Conservation (phyloP, 1,140 invertebrate species). For the Bombus polaris region DNA sequence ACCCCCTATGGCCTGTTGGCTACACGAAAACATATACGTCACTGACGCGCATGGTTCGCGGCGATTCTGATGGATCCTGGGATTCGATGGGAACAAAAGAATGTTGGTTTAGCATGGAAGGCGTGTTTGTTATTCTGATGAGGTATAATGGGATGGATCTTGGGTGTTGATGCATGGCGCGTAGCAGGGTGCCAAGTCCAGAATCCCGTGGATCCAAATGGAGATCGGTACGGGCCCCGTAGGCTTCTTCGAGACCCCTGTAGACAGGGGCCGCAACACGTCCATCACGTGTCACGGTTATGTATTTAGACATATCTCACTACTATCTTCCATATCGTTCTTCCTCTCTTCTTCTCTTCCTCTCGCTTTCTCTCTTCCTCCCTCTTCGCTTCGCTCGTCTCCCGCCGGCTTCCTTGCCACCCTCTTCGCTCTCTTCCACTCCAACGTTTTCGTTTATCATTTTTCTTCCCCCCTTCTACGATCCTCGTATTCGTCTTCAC, state of each 20-base stretch:
- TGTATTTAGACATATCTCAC: slow-evolving; percentile 80
- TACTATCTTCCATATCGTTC: slow-evolving; percentile 65
- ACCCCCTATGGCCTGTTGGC: slow-evolving; percentile 32
- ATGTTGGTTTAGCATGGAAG: slow-evolving; percentile 80
- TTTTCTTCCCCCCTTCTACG: slow-evolving; percentile 36
- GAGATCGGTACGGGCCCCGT: slow-evolving; percentile 43
- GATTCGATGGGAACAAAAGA: slow-evolving; percentile 77
- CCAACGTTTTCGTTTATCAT: slow-evolving; percentile 30
- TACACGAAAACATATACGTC: slow-evolving; percentile 61
- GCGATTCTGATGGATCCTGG: slow-evolving; percentile 80
- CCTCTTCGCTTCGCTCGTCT: background rate
- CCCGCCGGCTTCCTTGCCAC: background rate
- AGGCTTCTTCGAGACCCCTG: slow-evolving; percentile 74
- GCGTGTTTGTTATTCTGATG: slow-evolving; percentile 82
- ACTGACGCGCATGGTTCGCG: slow-evolving; percentile 61
- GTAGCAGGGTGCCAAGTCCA: slow-evolving; percentile 78
- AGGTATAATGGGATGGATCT: slow-evolving; percentile 81
- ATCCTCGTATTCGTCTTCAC: slow-evolving; percentile 45
- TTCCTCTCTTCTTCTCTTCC: slow-evolving; percentile 40
- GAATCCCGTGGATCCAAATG: slow-evolving; percentile 54
- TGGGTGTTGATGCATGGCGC: slow-evolving; percentile 82
- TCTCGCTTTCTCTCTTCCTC: background rate
- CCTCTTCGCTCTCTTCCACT: slow-evolving; percentile 4
- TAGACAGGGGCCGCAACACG: slow-evolving; percentile 79
- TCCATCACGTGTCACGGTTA: slow-evolving; percentile 80